Conservation (phyloP, 2,113 vertebrate genomes). For the Varanus komodoensis region DNA sequence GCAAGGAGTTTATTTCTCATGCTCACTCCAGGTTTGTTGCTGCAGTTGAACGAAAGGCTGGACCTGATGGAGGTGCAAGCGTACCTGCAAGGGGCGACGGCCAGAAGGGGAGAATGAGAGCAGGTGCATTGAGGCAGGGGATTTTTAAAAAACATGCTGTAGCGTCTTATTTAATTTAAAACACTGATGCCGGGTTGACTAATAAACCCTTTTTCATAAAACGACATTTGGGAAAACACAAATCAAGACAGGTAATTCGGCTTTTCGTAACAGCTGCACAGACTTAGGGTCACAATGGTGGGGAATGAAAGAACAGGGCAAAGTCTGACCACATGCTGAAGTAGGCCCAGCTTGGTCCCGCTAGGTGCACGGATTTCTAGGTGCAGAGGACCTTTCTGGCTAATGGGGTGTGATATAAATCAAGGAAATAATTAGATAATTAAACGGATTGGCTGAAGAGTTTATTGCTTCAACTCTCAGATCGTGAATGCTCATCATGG, state of each 20-base stretch:
- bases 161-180: not conserved
- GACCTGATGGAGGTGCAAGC: slow-evolving; percentile 84
- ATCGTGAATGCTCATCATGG: too few relatives aligned
- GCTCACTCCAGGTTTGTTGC: slow-evolving; percentile 77
- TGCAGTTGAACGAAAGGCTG: slow-evolving; percentile 84
- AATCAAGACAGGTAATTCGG: not conserved
- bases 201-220: not conserved
- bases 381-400: too few relatives aligned
- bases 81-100: slow-evolving; percentile 76
- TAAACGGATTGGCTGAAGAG: too few relatives aligned
- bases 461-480: too few relatives aligned
- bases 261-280: not conserved
- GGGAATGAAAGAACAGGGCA: not conserved
- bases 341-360: too few relatives aligned
- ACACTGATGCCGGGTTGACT: not conserved
- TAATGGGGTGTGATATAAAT: too few relatives aligned
- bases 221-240: not conserved
- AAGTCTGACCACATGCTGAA: not conserved
- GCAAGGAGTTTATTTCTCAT: slow-evolving; percentile 86
- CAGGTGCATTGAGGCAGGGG: not conserved
- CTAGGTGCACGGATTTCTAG: too few relatives aligned
- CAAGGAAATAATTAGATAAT: too few relatives aligned
- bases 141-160: not conserved
- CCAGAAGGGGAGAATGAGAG: not conserved
- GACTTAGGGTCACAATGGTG: not conserved